A percentile compares a stretch with the other conserved stretches of the same genome.
Evolutionary conservation across 2,797 vertebrate genomes (phyloP).

Genomic region (Vipera ursinii): DNA sequence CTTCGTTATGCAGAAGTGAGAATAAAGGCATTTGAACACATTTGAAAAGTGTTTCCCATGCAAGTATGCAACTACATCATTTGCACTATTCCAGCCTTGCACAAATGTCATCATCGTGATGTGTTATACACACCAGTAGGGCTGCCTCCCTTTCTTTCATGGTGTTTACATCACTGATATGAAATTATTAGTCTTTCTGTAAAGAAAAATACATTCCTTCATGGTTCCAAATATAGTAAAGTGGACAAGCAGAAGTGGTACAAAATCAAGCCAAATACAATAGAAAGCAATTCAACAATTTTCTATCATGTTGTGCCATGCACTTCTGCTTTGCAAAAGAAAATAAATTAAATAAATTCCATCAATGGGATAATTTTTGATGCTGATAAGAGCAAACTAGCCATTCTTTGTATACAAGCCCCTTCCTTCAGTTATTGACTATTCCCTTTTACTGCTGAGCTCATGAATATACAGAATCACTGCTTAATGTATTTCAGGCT

Average conservation of each 20-base stretch:
- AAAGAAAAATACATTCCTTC: conserved; percentile 7
- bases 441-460: background rate
- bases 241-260: background rate
- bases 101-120: background rate
- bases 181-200: background rate
- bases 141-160: background rate
- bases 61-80: background rate
- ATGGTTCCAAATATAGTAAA: conserved; percentile 27
- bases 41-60: background rate
- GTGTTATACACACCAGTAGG: background rate
- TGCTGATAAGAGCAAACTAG: background rate
- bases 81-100: background rate
- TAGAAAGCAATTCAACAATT: background rate
- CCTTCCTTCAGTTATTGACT: background rate
- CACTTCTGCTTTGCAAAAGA: conserved; percentile 27
- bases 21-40: background rate
- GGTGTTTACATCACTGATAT: background rate
- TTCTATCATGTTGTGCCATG: conserved; percentile 14
- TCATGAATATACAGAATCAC: conserved; percentile 24
- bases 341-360: conserved; percentile 37
- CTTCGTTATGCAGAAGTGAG: background rate
- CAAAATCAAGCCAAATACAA: conserved; percentile 16
- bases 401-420: background rate
- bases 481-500: background rate
- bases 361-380: conserved; percentile 32